These are phyloP conservation scores for Burhinus bistriatus DNA, from an alignment of 2,113 vertebrate genomes.

Conservation along the genomic window DNA sequence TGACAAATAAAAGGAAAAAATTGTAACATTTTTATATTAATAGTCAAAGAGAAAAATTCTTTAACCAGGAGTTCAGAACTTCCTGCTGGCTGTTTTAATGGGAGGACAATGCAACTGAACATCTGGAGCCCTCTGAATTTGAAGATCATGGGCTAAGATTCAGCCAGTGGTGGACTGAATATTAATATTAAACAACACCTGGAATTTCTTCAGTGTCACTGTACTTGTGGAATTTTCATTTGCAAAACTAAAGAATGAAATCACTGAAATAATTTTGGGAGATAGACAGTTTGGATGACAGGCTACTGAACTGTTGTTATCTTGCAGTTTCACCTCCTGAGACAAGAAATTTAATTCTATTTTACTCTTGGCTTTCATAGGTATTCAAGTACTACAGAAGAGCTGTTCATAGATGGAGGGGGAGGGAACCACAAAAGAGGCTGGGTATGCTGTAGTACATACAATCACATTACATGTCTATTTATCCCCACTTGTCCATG, in stretches of 20 bases:
- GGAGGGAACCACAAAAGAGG: background rate
- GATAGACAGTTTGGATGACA: background rate
- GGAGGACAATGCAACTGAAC: background rate
- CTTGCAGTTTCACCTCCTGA: background rate
- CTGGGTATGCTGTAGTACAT: accelerated
- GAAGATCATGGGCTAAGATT: background rate
- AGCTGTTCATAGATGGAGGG: background rate
- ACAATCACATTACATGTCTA: no score
- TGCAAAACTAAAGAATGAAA: background rate
- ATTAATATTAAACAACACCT: background rate
- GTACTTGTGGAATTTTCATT: background rate
- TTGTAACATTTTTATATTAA: background rate
- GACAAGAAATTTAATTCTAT: background rate
- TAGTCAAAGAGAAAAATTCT: background rate
- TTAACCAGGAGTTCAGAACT: background rate
- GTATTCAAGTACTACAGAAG: background rate
- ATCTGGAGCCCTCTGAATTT: background rate
- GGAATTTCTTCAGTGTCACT: background rate
- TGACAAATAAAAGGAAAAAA: background rate
- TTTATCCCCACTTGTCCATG: background rate
- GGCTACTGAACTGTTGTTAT: background rate
- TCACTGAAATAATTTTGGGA: background rate
- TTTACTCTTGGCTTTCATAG: background rate
- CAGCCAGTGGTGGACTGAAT: background rate
- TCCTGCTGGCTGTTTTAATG: background rate